Evolutionary conservation across 1,140 invertebrate genomes (phyloP).

Genomic region (Brachionus rubens): DNA sequence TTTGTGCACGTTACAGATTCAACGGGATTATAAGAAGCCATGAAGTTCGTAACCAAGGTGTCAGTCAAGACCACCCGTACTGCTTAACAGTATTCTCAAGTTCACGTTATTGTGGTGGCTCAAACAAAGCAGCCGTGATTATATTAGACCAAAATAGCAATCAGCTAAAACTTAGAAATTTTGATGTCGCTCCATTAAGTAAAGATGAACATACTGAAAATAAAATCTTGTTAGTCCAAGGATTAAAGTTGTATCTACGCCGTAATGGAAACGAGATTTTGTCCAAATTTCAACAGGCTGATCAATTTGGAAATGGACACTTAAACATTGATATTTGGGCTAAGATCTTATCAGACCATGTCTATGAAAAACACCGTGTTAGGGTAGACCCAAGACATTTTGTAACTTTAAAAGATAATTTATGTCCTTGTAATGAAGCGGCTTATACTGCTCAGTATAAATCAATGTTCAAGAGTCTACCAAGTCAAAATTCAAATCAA

Average conservation of each 20-base stretch:
- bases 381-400: not conserved
- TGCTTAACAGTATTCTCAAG: slow-evolving; percentile 36
- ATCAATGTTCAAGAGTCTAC: not conserved
- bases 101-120: not conserved
- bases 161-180: not conserved
- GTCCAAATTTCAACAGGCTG: not conserved
- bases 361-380: too few species aligned
- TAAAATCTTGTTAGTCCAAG: not conserved
- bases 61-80: not conserved
- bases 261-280: not conserved
- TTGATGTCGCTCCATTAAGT: not conserved
- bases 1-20: not conserved
- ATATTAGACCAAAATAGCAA: not conserved
- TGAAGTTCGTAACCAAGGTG: not conserved
- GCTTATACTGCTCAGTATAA: not conserved
- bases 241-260: not conserved
- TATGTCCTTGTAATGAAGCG: not conserved
- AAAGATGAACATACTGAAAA: not conserved
- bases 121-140: not conserved
- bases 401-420: not conserved
- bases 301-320: not conserved
- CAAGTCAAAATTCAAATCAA: not conserved
- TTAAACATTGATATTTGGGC: not conserved
- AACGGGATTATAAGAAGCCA: slow-evolving; percentile 18
- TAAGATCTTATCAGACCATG: not conserved